Percentiles rank a stretch among this genome's conserved stretches.
Conservation (phyloP, 2,888 invertebrate genomes). For the Tanypteryx hageni region DNA sequence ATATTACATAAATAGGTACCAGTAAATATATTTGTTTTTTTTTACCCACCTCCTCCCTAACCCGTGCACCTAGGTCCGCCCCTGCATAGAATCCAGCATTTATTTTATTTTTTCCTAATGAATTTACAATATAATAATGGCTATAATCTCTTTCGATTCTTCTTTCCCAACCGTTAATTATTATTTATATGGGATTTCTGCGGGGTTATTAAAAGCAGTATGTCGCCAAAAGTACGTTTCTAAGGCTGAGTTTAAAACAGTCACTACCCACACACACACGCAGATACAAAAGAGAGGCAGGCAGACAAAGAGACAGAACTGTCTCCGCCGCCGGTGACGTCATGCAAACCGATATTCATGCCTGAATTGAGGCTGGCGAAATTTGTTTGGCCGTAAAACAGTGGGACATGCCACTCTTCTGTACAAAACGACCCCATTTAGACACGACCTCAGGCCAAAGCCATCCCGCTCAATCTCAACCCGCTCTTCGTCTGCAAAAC, state of each 20-base stretch:
- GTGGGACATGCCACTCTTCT: constrained; percentile 21
- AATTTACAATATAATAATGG: too few relatives aligned
- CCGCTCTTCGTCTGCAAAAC: background rate
- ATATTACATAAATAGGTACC: too few relatives aligned
- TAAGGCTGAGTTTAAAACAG: background rate
- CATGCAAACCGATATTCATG: constrained; percentile 25
- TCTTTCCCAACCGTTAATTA: too few relatives aligned
- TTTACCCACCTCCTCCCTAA: too few relatives aligned
- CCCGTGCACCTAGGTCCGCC: too few relatives aligned
- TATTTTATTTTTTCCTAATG: too few relatives aligned
- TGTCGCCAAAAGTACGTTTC: background rate
- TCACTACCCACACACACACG: background rate
- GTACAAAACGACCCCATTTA: constrained; percentile 28
- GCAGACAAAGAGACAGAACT: constrained; percentile 2
- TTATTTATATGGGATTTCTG: too few relatives aligned
- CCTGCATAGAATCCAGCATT: too few relatives aligned
- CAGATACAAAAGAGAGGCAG: background rate
- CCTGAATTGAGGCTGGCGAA: constrained; percentile 24
- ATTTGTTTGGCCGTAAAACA: constrained; percentile 27
- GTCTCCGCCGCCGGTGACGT: constrained; percentile 13
- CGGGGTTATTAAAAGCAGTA: background rate
- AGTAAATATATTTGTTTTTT: too few relatives aligned
- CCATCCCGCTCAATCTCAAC: constrained; percentile 33
- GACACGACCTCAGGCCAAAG: constrained; percentile 28
- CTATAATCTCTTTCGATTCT: too few relatives aligned